phyloP scores from a whole-genome alignment of 1,140 invertebrate genomes.

The Lethrus apterus region DNA sequence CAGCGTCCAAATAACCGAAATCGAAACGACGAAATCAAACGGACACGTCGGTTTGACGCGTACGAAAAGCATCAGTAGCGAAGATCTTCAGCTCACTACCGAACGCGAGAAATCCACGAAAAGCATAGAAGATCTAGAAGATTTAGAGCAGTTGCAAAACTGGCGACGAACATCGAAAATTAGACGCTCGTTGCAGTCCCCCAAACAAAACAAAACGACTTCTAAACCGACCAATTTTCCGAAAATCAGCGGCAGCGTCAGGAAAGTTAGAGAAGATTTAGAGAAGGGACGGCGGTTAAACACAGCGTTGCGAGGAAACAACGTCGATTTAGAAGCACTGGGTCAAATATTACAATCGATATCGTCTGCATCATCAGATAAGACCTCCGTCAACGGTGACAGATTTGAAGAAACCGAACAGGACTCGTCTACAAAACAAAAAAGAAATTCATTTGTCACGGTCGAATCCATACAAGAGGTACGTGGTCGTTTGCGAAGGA shows the following conservation, averaged over 20 bases:
- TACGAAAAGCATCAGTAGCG: slow-evolving; percentile 43
- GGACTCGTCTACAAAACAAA: slow-evolving; percentile 35
- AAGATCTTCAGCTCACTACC: slow-evolving; percentile 38
- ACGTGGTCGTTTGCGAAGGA: slow-evolving; percentile 45
- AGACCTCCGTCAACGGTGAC: slow-evolving; percentile 35
- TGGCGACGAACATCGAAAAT: slow-evolving; percentile 53
- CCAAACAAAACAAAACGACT: slow-evolving; percentile 35
- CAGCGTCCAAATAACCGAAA: slow-evolving; percentile 32
- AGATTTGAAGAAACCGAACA: slow-evolving; percentile 36
- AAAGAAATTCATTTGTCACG: slow-evolving; percentile 48
- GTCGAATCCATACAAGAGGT: slow-evolving; percentile 53
- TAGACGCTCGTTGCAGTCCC: slow-evolving; percentile 55
- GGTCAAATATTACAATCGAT: slow-evolving; percentile 43
- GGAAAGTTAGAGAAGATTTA: slow-evolving; percentile 45
- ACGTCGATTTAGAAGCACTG: slow-evolving; percentile 43
- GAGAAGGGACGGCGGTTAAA: slow-evolving; percentile 45
- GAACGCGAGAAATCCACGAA: slow-evolving; percentile 29
- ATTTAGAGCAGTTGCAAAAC: slow-evolving; percentile 37
- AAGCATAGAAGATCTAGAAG: slow-evolving; percentile 35
- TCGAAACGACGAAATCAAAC: slow-evolving; percentile 22
- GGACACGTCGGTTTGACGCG: slow-evolving; percentile 30
- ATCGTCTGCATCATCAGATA: slow-evolving; percentile 28
- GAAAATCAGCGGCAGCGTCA: slow-evolving; percentile 44
- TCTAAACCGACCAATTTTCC: slow-evolving; percentile 47
- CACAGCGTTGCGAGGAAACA: slow-evolving; percentile 44